Percentiles rank a stretch among this genome's conserved stretches.
phyloP scores from a whole-genome alignment of 2,888 invertebrate genomes.

The Oligia fasciuncula region DNA sequence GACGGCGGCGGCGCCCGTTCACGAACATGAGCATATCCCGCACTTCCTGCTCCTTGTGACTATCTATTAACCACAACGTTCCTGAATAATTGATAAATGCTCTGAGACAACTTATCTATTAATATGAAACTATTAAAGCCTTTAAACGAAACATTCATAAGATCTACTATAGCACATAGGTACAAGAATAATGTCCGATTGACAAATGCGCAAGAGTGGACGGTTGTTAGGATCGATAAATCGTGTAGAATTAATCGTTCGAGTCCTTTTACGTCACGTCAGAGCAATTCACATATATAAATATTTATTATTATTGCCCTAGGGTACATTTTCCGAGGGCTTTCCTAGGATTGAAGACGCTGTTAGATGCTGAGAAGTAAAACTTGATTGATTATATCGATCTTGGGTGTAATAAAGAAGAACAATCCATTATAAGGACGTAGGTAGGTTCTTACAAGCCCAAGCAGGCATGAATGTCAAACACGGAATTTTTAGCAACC shows the following conservation, averaged over 20 bases:
- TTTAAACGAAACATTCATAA: conserved; percentile 21
- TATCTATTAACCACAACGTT: conserved; percentile 1
- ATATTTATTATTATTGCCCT: conserved; percentile 48
- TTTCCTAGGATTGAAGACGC: conserved; percentile 29
- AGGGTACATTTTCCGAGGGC: conserved; percentile 21
- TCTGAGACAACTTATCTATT: conserved; percentile 8
- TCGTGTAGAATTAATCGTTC: conserved; percentile 55
- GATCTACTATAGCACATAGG: conserved; percentile 14
- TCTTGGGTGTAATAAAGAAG: background rate
- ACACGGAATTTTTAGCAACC: background rate
- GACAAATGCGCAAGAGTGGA: conserved; percentile 51
- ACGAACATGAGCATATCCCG: background rate
- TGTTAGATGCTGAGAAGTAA: conserved; percentile 29
- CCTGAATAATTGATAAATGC: conserved; percentile 11
- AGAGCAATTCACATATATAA: conserved; percentile 47
- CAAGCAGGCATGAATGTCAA: background rate
- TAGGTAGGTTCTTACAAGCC: background rate
- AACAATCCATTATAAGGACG: background rate
- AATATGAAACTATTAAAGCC: conserved; percentile 11
- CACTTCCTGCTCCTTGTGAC: background rate
- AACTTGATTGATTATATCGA: conserved; percentile 19
- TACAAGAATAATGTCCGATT: conserved; percentile 42
- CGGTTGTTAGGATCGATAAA: conserved; percentile 57
- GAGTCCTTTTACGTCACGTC: conserved; percentile 53
- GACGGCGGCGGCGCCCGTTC: no score